Evolutionary conservation across 1,140 invertebrate genomes (phyloP), one percentile per base, ranked within the genome.

Genomic region (Drosophila tsacasi): DNA sequence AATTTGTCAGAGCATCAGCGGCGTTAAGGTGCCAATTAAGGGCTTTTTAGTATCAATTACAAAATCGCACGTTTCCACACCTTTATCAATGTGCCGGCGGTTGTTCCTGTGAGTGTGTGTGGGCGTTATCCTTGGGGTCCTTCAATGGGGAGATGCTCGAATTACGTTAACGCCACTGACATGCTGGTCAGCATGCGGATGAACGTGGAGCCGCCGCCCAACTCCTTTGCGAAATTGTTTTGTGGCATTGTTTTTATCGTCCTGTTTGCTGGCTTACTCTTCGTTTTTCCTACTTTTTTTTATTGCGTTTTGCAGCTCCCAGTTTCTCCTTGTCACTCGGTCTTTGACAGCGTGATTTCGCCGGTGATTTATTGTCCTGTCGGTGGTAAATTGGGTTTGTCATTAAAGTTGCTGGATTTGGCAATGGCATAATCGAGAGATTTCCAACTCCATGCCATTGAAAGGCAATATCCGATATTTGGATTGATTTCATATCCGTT

Each of bases 11-110:
- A 79, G 90, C 85, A 92, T 91, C 90, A 92, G 84, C 68, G 83
- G 86, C 90, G 90, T 91, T 92, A 92, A 92, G 90, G 90, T 92
- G 90, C 90, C 90, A 92, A 92, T 92, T 92, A 92, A 92, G 90
- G 90, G 90, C 90, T 92, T 92, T 92, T 92, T 92, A 92, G 90
- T 92, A 92, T 92, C 90, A 92, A 92, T 92, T 92, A 92, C 90
- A 92, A 92, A 92, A 79, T 83, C 86, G 78, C 90, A 92, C 91
- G 91, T 92, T 84, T 91, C 82, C 90, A 77, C 85, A 90, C 90
- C 90, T 92, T 85, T 80, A 74, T 85, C 85, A 82, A 72, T 77
- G 64, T 79, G 65, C 65, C 61, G 44, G 57, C 35, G 17, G 37
- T 55, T 23, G 39, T 25, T 47, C 19, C 19, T 54, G n/a, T 23